Conservation (phyloP, 2,797 vertebrate species). For the Lacerta agilis region DNA sequence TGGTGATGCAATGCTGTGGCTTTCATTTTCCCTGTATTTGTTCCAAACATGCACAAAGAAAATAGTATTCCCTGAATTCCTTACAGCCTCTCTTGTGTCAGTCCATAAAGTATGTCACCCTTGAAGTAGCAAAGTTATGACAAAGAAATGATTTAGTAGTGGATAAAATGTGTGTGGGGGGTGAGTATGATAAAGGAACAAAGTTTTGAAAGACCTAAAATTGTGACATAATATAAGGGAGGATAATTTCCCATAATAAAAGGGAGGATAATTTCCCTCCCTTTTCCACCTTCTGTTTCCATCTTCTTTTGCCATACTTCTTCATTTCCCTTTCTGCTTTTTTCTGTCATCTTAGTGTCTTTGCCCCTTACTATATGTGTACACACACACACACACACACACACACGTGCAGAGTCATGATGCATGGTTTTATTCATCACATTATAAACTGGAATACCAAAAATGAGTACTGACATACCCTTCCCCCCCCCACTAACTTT, state of each 20-base stretch:
- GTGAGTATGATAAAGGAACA: not conserved
- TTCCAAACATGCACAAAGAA: not conserved
- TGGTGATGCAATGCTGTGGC: not conserved
- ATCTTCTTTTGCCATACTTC: not conserved
- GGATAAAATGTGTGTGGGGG: not conserved
- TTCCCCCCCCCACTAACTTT: constrained; percentile 34
- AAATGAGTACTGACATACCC: not conserved
- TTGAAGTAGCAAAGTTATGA: not conserved
- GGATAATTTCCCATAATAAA: too few relatives aligned
- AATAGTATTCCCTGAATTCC: not conserved
- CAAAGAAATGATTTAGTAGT: not conserved
- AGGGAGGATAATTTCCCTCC: not conserved
- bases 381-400: not conserved
- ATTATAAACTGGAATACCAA: not conserved
- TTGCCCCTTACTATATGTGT: not conserved
- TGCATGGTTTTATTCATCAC: constrained; percentile 15
- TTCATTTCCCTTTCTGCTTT: not conserved
- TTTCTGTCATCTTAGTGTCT: not conserved
- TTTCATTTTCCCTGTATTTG: not conserved
- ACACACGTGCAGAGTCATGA: not conserved
- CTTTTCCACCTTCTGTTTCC: not conserved
- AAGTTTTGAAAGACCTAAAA: not conserved
- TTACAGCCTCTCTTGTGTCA: not conserved
- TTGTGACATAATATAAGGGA: too few relatives aligned
- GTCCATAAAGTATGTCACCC: not conserved